Conservation (phyloP, 2,797 vertebrate species). For the Notolabrus celidotus region DNA sequence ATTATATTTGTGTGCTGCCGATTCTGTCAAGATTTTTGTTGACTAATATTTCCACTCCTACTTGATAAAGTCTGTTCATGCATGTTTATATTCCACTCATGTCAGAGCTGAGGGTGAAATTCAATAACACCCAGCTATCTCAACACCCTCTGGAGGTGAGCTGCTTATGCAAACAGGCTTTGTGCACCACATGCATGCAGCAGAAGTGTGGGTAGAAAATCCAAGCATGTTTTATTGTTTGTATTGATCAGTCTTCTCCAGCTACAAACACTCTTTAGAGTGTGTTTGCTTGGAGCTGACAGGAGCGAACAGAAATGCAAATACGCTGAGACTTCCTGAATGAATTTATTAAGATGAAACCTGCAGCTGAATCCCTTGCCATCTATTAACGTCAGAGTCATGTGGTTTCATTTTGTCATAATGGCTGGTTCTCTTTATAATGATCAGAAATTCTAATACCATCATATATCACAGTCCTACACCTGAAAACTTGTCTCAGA, state of each 20-base stretch:
- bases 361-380: not conserved
- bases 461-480: not conserved
- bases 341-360: conserved; percentile 1
- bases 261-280: not conserved
- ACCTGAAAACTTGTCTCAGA: not conserved
- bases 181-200: conserved; percentile 16
- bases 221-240: conserved; percentile 33
- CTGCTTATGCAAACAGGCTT: conserved; percentile 29
- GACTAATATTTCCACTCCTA: too few species aligned
- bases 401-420: not conserved
- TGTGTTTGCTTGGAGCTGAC: conserved; percentile 10
- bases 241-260: conserved; percentile 31
- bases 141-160: conserved; percentile 19
- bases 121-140: conserved; percentile 30
- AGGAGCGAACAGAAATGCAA: conserved; percentile 20
- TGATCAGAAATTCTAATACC: conserved; percentile 29
- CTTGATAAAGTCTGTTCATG: too few species aligned
- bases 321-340: not conserved
- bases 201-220: conserved; percentile 33
- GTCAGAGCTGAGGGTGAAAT: conserved; percentile 32
- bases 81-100: not conserved
- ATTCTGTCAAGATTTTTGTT: too few species aligned
- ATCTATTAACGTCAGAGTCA: not conserved
- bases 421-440: conserved; percentile 1
- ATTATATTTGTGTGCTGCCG: too few species aligned